Base-by-base conservation (phyloP, 1,140 invertebrate genomes). In the Penaeus vannamei region DNA sequence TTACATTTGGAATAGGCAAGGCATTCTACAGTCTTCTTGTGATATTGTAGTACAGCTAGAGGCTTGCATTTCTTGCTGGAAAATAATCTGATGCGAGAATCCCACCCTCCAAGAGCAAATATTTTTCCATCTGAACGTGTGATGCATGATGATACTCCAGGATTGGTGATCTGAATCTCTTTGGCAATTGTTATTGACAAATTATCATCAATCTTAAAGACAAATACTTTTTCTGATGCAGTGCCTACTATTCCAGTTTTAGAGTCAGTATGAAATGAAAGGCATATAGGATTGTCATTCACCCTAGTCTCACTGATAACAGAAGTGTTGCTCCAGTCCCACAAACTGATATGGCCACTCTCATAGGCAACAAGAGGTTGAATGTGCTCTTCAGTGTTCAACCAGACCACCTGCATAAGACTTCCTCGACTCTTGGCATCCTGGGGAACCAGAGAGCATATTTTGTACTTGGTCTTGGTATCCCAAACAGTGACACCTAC, bases 21-120 rank as follows among this genome's bases (percentile, higher is more conserved):
- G 61, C 91, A 90, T 20, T 90, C 89, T 26, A 91, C 85, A n/a
- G 88, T 90, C 79, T 91, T 91, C 60, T 84, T 90, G 69, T 91
- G 91, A 79, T 91, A 91, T 19, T 76, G 66, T 23, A 91, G 62
- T 1, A 91, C 91, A n/a, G 91, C 91, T 59, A 91, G 72, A 20
- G 91, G 89, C 60, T 91, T 91, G 81, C 82, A 79, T 85, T 90
- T 91, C 80, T 91, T 85, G 36, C 83, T 81, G 60, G 87, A 87
- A 66, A 88, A 91, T n/a, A 91, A 36, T 80, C 91, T 79, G 26
- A 91, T 86, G 59, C 88, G 86, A 85, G 86, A 90, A 69, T 91
- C 91, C 91, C 91, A 91, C n/a, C 91, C 91, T 36, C 91, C 91
- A 7, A 83, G 80, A 23, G 85, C 89, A 84, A 87, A 88, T 22